Conservation (phyloP, 2,888 invertebrate species). For the Podotricha telesiphe region DNA sequence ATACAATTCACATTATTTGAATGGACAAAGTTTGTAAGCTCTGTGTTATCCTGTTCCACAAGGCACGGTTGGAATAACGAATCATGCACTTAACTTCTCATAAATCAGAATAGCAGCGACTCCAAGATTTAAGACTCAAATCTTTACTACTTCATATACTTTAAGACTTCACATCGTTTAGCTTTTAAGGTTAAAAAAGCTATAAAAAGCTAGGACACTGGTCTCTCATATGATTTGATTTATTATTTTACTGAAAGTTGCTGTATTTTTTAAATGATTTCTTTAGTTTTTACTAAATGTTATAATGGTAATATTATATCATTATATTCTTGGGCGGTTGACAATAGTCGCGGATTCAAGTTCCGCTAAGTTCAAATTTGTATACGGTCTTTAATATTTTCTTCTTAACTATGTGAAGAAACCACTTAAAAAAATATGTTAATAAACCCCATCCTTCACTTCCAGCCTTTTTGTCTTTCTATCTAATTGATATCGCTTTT, state of each 20-base stretch:
- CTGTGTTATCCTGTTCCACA: constrained; percentile 3
- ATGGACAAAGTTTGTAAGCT: constrained; percentile 7
- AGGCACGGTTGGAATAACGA: constrained; percentile 22
- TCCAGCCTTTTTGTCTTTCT: no score
- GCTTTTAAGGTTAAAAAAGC: constrained; percentile 20
- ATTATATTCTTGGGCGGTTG: no score
- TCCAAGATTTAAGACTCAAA: constrained; percentile 21
- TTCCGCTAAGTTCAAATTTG: no score
- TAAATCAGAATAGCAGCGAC: constrained; percentile 29
- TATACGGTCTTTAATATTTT: no score
- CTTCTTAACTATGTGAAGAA: no score
- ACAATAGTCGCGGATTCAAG: no score
- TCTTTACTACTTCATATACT: constrained; percentile 20
- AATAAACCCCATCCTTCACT: no score
- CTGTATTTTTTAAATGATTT: no score
- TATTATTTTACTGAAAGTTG: constrained; percentile 14
- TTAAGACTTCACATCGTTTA: constrained; percentile 30
- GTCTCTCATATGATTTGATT: constrained; percentile 9
- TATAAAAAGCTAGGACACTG: constrained; percentile 3
- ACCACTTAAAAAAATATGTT: no score
- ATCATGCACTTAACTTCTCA: constrained; percentile 25
- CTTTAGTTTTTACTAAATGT: no score
- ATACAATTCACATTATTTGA: not conserved
- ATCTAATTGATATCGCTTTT: no score
- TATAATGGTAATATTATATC: no score